Conservation (phyloP, 2,888 invertebrate species). For the Hypena proboscidalis region DNA sequence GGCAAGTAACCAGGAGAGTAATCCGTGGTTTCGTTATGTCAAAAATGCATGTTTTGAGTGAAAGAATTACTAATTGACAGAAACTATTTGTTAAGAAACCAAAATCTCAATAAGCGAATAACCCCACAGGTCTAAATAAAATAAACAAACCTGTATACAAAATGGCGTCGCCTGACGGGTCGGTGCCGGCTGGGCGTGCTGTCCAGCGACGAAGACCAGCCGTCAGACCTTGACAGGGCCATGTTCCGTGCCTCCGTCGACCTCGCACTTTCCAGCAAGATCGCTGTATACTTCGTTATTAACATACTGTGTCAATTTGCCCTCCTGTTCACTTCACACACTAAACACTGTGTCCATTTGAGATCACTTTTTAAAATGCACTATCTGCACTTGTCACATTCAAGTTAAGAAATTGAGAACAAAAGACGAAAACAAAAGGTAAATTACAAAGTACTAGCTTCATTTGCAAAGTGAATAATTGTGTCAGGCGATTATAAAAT, state of each 20-base stretch:
- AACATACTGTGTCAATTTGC: conserved; percentile 79
- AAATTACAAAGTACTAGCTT: too few relatives aligned
- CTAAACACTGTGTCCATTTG: conserved; percentile 20
- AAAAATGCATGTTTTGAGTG: too few relatives aligned
- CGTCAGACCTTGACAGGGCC: conserved; percentile 53
- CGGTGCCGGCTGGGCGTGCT: conserved; percentile 60
- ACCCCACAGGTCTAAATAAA: too few relatives aligned
- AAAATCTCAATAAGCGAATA: too few relatives aligned
- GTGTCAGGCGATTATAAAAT: conserved; percentile 5
- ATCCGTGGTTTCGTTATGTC: too few relatives aligned
- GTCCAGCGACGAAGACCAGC: conserved; percentile 68
- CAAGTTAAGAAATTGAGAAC: too few relatives aligned
- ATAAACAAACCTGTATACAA: conserved; percentile 65
- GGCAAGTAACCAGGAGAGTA: too few relatives aligned
- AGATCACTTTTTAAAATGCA: conserved; percentile 13
- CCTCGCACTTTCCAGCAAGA: conserved; percentile 88
- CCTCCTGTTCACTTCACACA: conserved; percentile 30
- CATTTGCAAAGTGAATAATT: too few relatives aligned
- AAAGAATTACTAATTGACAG: too few relatives aligned
- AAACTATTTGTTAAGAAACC: too few relatives aligned
- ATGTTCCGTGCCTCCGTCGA: conserved; percentile 73
- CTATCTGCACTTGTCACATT: too few relatives aligned
- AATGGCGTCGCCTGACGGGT: conserved; percentile 63
- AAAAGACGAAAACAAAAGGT: too few relatives aligned
- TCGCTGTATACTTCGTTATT: conserved; percentile 89